These are phyloP conservation scores for Nysson spinosus DNA, from an alignment of 2,888 invertebrate species.

Conservation along the genomic window DNA sequence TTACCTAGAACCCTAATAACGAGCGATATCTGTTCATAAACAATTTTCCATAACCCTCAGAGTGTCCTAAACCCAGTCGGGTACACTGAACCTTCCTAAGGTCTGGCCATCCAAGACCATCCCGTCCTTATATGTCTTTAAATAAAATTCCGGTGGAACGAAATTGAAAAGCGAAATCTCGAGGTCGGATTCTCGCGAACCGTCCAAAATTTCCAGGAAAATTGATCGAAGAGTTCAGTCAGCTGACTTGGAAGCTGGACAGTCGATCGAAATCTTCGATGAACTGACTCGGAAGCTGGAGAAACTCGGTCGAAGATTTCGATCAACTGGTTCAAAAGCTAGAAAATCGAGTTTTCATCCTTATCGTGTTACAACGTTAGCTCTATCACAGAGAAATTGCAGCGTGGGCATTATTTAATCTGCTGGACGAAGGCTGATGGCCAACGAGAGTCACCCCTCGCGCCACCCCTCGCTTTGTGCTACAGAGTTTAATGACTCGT, in stretches of 20 bases:
- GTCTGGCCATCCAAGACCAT: constrained; percentile 1
- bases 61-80: no score
- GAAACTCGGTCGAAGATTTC: constrained; percentile 21
- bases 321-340: constrained; percentile 6
- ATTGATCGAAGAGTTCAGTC: constrained; percentile 31
- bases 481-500: neutral
- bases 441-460: neutral
- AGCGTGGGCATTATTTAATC: constrained; percentile 38
- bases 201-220: constrained; percentile 29
- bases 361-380: constrained; percentile 46
- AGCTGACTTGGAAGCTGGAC: constrained; percentile 2
- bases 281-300: constrained; percentile 3
- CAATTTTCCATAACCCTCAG: no score
- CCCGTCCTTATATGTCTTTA: constrained; percentile 7
- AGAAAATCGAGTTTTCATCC: constrained; percentile 20
- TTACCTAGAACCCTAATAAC: neutral
- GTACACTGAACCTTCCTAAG: no score
- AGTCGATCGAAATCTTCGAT: constrained; percentile 23
- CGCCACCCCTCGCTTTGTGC: neutral
- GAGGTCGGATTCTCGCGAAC: constrained; percentile 21
- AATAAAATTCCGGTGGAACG: constrained; percentile 45
- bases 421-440: constrained; percentile 11
- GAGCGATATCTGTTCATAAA: no score
- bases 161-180: constrained; percentile 54
- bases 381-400: constrained; percentile 12